These are phyloP conservation scores for Aphodius sticticus DNA, from an alignment of 2,888 invertebrate genomes.

Conservation along the genomic window DNA sequence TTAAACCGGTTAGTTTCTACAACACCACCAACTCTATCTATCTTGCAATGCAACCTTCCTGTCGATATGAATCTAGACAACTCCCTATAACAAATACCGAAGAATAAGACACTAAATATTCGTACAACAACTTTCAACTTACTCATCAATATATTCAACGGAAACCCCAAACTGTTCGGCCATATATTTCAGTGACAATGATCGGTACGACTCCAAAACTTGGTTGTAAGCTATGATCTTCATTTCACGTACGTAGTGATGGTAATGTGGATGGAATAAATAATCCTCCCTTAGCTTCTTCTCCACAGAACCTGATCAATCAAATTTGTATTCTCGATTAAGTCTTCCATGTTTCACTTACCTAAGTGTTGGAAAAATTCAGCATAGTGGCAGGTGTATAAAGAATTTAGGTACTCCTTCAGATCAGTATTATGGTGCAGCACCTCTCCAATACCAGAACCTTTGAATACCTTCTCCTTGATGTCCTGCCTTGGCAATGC, in stretches of 20 bases:
- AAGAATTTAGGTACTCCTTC: constrained; percentile 67
- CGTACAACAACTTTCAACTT: constrained; percentile 48
- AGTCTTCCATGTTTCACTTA: background rate
- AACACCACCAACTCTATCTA: constrained; percentile 71
- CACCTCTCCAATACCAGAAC: constrained; percentile 82
- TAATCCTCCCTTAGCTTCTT: constrained; percentile 68
- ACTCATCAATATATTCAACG: constrained; percentile 71
- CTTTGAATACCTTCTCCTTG: constrained; percentile 55
- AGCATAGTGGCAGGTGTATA: constrained; percentile 75
- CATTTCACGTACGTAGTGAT: constrained; percentile 76
- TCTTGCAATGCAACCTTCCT: constrained; percentile 74
- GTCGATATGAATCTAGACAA: constrained; percentile 65
- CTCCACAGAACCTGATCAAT: constrained; percentile 57
- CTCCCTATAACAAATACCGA: constrained; percentile 22
- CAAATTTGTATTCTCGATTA: constrained; percentile 45
- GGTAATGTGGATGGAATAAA: constrained; percentile 70
- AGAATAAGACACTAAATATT: constrained; percentile 20
- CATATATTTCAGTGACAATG: constrained; percentile 73
- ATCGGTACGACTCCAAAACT: constrained; percentile 74
- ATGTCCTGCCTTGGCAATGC: constrained; percentile 56
- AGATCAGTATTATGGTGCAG: constrained; percentile 74
- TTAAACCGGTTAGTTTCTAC: constrained; percentile 64
- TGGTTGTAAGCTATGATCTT: constrained; percentile 75
- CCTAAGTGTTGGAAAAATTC: constrained; percentile 64
- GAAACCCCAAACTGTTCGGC: constrained; percentile 75